Evolutionary conservation across 2,888 invertebrate genomes (phyloP), one percentile per base, ranked within the genome.

Genomic region (Phania funesta): DNA sequence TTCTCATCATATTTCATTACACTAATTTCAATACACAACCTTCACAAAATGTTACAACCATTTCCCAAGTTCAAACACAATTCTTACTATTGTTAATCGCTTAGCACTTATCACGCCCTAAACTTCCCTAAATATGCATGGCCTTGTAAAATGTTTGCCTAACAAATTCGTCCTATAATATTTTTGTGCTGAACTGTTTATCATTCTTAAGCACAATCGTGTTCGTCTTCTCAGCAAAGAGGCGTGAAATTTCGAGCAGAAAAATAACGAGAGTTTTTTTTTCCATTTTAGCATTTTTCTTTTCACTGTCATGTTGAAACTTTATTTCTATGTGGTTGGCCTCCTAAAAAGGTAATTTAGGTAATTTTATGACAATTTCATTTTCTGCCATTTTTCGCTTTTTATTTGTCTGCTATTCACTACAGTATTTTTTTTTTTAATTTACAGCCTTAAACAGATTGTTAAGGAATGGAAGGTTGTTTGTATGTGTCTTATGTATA

Each of bases 301-400:
- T 64, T 48, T 44, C 7, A 22, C 41, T 52, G 50, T 29, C 44
- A 54, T 16, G 29, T 4, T 73, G 13, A 13, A 54, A 44, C 32
- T 68, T 44, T 16, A 22, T 71, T 54, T 56, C n/a, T 41, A 13
- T 65, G 26, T 29, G 52, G n/a, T n/a, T n/a, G n/a, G 44, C 46
- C 65, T 41, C 0, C 32, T 54, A 84, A 84, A 86, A 85, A 89
- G 88, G 88, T 89, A 88, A 88, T 88, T 87, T 89, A 87, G 85
- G 85, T 87, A 86, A 88, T 87, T 85, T 87, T 87, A 87, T 88
- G 88, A 86, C 87, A 88, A 41, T 64, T 50, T 76, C 58, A 48
- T 65, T 65, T 75, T 67, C 67, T 22, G 9, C 11, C 26, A 16
- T 64, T 64, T 46, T 48, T 26, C 3, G 38, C 6, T 58, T 48